Conservation (phyloP, 2,113 vertebrate species). For the Pluvianellus socialis region DNA sequence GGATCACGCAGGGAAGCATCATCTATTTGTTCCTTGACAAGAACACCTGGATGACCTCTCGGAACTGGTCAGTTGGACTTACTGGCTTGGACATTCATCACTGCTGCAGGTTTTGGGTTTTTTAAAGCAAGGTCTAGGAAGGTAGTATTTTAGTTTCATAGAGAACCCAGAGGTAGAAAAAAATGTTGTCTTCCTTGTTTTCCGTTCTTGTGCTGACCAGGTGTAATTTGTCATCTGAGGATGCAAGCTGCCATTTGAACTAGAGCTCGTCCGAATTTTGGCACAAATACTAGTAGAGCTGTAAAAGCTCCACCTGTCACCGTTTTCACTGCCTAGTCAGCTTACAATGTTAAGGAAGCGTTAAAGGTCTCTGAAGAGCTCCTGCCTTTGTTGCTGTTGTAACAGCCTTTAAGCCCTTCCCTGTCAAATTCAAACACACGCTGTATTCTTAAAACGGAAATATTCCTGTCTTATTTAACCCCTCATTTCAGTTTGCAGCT, state of each 20-base stretch:
- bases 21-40: constrained; percentile 46
- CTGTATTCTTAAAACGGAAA: neutral
- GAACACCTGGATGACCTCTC: constrained; percentile 52
- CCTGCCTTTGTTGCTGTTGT: neutral
- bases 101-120: neutral
- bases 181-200: neutral
- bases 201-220: neutral
- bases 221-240: constrained; percentile 44
- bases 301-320: constrained; percentile 45
- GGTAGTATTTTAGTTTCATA: neutral
- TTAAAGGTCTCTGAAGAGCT: constrained; percentile 10
- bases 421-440: neutral
- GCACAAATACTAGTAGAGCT: neutral
- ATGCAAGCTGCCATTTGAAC: constrained; percentile 37
- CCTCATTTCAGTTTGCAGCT: neutral
- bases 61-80: constrained; percentile 32
- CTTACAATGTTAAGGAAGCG: neutral
- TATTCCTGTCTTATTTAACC: neutral
- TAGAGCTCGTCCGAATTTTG: constrained; percentile 27
- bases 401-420: neutral
- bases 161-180: neutral
- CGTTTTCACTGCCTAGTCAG: neutral
- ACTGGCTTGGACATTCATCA: constrained; percentile 23
- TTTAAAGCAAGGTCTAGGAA: neutral
- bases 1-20: constrained; percentile 14